Evolutionary conservation across 2,797 vertebrate species (phyloP).

Genomic region (Streptopelia turtur): DNA sequence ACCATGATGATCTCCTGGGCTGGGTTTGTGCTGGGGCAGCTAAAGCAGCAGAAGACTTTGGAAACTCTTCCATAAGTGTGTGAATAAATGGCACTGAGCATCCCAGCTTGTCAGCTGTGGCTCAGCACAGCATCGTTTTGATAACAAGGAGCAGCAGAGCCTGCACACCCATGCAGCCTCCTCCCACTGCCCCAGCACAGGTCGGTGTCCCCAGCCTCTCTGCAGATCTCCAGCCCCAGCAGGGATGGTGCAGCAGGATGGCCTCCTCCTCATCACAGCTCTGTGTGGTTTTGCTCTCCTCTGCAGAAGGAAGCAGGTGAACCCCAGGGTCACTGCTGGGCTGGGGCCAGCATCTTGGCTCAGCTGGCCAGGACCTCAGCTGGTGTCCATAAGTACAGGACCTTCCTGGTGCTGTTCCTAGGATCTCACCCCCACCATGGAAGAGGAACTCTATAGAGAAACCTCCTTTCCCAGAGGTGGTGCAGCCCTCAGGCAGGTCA

Average conservation of each 20-base stretch:
- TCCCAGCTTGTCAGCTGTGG: accelerated
- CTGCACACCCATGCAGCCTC: neutral
- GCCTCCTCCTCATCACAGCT: neutral
- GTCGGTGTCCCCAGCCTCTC: neutral
- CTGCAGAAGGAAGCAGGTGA: neutral
- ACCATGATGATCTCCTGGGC: neutral
- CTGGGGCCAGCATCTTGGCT: neutral
- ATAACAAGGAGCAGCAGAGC: neutral
- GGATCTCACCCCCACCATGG: neutral
- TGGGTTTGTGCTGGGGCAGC: neutral
- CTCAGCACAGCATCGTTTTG: neutral
- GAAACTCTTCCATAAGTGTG: neutral
- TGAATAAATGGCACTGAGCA: neutral
- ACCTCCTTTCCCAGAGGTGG: neutral
- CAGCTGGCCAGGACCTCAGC: neutral
- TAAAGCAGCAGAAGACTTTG: neutral
- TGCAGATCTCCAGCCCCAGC: neutral
- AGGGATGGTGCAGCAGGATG: neutral
- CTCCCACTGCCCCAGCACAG: neutral
- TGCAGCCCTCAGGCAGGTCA: neutral
- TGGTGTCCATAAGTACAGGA: neutral
- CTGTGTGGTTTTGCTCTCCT: neutral
- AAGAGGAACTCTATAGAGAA: neutral
- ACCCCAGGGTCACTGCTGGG: neutral
- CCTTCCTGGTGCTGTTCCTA: neutral